A percentile compares a stretch with the other conserved stretches of the same genome.
Conservation (phyloP, 2,797 vertebrate species). For the Eupleurogrammus muticus region DNA sequence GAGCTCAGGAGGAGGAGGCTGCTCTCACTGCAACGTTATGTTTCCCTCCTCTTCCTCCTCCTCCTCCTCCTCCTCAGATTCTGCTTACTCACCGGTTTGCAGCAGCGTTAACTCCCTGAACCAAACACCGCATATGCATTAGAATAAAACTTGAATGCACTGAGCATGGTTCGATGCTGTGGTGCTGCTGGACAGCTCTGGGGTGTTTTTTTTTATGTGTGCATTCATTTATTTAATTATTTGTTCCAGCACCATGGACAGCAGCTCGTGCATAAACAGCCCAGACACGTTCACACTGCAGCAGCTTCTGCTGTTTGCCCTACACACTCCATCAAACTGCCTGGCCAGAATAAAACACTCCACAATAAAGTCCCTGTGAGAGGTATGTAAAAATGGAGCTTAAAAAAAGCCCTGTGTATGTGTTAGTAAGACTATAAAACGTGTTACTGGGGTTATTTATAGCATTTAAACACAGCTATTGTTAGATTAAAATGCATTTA, state of each 20-base stretch:
- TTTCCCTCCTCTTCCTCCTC: constrained; percentile 41
- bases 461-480: no score
- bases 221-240: no score
- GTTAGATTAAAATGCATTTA: no score
- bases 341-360: not conserved
- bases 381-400: no score
- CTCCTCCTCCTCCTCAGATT: constrained; percentile 75
- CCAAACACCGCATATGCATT: not conserved
- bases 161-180: not conserved
- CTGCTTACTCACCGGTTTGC: constrained; percentile 74
- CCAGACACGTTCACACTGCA: not conserved
- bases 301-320: not conserved
- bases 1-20: constrained; percentile 62
- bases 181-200: not conserved
- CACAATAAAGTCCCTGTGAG: no score
- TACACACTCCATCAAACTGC: not conserved
- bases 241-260: constrained; percentile 81
- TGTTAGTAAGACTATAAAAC: no score
- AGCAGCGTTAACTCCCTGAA: constrained; percentile 20
- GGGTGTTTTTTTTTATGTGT: no score
- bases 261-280: constrained; percentile 21
- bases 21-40: constrained; percentile 69
- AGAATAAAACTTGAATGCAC: not conserved
- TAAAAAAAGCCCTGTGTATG: no score
- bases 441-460: no score